phyloP scores from a whole-genome alignment of 2,888 invertebrate species.

The Polymixis flavicincta region DNA sequence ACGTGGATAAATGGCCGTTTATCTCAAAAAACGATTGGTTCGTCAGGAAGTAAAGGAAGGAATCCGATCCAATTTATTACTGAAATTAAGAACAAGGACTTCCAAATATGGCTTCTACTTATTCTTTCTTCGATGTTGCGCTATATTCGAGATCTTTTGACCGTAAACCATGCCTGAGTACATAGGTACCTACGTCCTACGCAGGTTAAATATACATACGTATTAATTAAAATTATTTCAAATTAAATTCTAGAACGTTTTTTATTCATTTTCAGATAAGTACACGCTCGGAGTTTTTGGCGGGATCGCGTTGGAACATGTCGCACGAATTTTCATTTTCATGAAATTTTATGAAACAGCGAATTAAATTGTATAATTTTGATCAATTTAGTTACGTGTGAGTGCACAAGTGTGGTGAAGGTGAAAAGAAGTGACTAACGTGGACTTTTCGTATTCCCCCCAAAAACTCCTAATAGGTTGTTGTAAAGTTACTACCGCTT shows the following conservation, averaged over 20 bases:
- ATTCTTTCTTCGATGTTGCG: background rate
- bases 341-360: too few species aligned
- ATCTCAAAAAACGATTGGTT: background rate
- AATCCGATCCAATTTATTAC: background rate
- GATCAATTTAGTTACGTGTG: too few species aligned
- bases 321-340: too few species aligned
- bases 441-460: too few species aligned
- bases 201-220: background rate
- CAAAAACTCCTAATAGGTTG: too few species aligned
- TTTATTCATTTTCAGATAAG: background rate
- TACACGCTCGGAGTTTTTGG: too few species aligned
- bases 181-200: too few species aligned
- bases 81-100: background rate
- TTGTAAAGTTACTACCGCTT: too few species aligned
- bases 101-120: background rate
- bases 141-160: background rate
- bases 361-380: too few species aligned
- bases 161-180: background rate
- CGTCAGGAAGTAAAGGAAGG: background rate
- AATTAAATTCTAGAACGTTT: background rate
- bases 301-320: too few species aligned
- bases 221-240: background rate
- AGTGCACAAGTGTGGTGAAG: too few species aligned
- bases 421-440: too few species aligned
- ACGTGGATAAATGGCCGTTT: background rate